A percentile compares a stretch with the other conserved stretches of the same genome.
Conservation (phyloP, 2,113 vertebrate genomes). For the Bostrychus sinensis region DNA sequence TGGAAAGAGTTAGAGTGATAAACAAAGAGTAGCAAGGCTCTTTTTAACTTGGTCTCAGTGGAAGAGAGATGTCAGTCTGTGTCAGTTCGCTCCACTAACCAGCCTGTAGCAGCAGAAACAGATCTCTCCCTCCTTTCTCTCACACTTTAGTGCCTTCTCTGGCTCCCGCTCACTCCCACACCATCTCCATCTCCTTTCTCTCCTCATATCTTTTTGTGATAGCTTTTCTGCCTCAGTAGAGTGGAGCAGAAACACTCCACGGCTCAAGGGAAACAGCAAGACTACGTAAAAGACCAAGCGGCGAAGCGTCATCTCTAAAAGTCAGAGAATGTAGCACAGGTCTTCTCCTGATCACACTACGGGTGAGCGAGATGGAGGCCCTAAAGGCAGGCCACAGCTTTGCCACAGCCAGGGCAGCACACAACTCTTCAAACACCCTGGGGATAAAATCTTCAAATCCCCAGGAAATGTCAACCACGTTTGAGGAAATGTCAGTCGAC, state of each 20-base stretch:
- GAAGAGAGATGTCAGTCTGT: slow-evolving; percentile 77
- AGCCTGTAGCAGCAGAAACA: slow-evolving; percentile 72
- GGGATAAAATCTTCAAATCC: slow-evolving; percentile 77
- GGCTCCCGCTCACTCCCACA: slow-evolving; percentile 47
- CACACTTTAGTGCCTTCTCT: slow-evolving; percentile 52
- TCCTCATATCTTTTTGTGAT: slow-evolving; percentile 62
- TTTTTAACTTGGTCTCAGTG: slow-evolving; percentile 66
- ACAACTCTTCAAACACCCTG: slow-evolving; percentile 68
- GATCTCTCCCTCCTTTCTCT: slow-evolving; percentile 64
- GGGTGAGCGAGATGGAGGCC: slow-evolving; percentile 51
- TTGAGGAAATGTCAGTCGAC: slow-evolving; percentile 77
- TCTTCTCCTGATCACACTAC: slow-evolving; percentile 52
- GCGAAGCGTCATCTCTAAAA: slow-evolving; percentile 63
- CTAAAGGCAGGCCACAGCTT: slow-evolving; percentile 45
- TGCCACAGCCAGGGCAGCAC: slow-evolving; percentile 45
- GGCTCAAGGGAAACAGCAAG: slow-evolving; percentile 60
- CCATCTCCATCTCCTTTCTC: slow-evolving; percentile 51
- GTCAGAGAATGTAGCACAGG: slow-evolving; percentile 44
- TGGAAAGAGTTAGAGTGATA: slow-evolving; percentile 40
- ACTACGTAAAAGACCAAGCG: slow-evolving; percentile 60
- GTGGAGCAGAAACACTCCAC: slow-evolving; percentile 56
- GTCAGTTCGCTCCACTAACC: slow-evolving; percentile 74
- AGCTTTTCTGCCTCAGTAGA: slow-evolving; percentile 70
- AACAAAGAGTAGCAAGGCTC: slow-evolving; percentile 60
- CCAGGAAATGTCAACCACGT: slow-evolving; percentile 75